phyloP scores from a whole-genome alignment of 2,113 vertebrate genomes.

The Colossoma macropomum region DNA sequence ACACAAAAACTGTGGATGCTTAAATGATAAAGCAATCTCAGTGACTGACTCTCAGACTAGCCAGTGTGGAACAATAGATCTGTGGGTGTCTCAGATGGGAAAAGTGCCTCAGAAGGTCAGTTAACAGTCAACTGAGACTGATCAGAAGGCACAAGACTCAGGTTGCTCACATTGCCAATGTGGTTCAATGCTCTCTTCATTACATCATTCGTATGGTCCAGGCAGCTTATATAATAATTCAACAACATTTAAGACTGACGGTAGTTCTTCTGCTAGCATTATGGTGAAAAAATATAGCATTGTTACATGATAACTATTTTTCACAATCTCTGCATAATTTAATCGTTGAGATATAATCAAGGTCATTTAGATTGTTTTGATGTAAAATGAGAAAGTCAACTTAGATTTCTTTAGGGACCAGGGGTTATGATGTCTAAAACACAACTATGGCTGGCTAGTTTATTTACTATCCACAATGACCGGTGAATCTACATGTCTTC shows the following conservation, averaged over 20 bases:
- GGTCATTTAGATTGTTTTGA: no score
- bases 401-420: no score
- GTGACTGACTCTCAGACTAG: neutral
- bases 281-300: neutral
- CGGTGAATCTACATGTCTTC: no score
- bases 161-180: neutral
- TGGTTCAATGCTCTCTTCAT: neutral
- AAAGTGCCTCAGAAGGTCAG: neutral
- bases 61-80: neutral
- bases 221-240: neutral
- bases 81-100: neutral
- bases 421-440: no score
- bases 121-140: neutral
- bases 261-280: no score
- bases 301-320: no score
- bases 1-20: neutral
- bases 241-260: neutral
- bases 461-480: no score
- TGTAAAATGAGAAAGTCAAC: no score
- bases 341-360: no score
- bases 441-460: no score
- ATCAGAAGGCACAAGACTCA: neutral
- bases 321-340: no score
- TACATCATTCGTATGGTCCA: neutral
- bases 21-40: neutral